A percentile compares a stretch with the other conserved stretches of the same genome.
Conservation (phyloP, 2,797 vertebrate species). For the Diplodus sargus region DNA sequence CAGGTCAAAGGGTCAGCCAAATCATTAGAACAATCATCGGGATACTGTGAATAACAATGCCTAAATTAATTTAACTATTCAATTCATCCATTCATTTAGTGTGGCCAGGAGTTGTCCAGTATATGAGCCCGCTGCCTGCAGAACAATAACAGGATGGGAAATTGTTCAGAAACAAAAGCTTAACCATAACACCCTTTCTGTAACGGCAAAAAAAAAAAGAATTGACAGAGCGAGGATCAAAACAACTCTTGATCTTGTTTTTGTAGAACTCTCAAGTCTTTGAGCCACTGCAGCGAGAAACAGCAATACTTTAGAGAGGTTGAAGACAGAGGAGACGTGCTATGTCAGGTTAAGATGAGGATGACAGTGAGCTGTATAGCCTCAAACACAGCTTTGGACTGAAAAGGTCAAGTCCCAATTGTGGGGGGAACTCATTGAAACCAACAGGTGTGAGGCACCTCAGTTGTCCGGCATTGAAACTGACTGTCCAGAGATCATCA, state of each 20-base stretch:
- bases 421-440: constrained; percentile 32
- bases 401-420: constrained; percentile 47
- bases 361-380: constrained; percentile 40
- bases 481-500: constrained; percentile 25
- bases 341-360: constrained; percentile 45
- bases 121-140: neutral
- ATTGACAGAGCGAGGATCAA: constrained; percentile 9
- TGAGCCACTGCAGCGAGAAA: constrained; percentile 14
- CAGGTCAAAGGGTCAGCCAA: constrained; percentile 3
- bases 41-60: neutral
- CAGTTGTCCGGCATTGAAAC: constrained; percentile 7
- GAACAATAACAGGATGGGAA: constrained; percentile 1
- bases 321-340: constrained; percentile 19
- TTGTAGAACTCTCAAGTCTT: constrained; percentile 8
- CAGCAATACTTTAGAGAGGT: constrained; percentile 16
- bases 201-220: neutral
- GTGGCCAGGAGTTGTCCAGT: neutral
- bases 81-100: too few species aligned
- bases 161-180: neutral
- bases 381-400: constrained; percentile 26
- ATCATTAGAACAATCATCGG: neutral
- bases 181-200: neutral
- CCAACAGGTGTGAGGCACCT: constrained; percentile 17
- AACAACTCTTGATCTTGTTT: constrained; percentile 26
- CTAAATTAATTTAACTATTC: neutral